These are phyloP conservation scores for Porites rus DNA, from an alignment of 92 coral and sea anemone species.

Conservation along the genomic window DNA sequence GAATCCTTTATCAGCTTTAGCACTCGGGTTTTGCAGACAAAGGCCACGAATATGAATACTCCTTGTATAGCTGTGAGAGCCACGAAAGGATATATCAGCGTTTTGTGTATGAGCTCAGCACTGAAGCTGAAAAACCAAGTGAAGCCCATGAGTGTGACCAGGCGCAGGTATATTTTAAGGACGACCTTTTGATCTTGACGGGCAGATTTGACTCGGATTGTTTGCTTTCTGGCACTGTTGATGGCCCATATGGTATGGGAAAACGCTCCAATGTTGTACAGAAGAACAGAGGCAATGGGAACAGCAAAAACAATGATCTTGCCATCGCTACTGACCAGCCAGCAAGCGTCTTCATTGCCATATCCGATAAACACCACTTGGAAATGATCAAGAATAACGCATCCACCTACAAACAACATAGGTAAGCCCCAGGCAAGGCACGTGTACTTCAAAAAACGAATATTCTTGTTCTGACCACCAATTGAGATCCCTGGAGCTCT, in stretches of 20 bases:
- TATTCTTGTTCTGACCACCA: constrained; percentile 46
- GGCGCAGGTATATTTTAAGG: constrained; percentile 82
- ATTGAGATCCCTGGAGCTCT: constrained; percentile 61
- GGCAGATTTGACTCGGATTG: constrained; percentile 69
- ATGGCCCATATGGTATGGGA: constrained; percentile 89
- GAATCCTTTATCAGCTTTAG: constrained; percentile 74
- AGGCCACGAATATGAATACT: constrained; percentile 87
- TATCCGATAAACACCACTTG: constrained; percentile 78
- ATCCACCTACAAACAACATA: constrained; percentile 63
- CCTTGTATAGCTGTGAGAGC: constrained; percentile 82
- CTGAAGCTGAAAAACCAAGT: constrained; percentile 92
- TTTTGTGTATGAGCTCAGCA: constrained; percentile 82
- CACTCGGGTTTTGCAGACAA: constrained; percentile 86
- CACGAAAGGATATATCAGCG: constrained; percentile 86
- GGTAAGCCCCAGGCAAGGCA: constrained; percentile 87
- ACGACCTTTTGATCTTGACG: constrained; percentile 70
- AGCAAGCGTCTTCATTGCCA: constrained; percentile 76
- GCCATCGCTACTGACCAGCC: constrained; percentile 72
- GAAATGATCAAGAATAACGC: constrained; percentile 73
- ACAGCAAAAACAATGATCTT: constrained; percentile 69
- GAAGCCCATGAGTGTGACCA: constrained; percentile 89
- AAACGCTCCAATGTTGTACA: constrained; percentile 84
- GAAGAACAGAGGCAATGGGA: constrained; percentile 70
- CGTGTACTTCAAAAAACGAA: constrained; percentile 72
- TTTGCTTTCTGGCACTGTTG: constrained; percentile 78